Evolutionary conservation across 2,797 vertebrate genomes (phyloP).

Genomic region (Alca torda): DNA sequence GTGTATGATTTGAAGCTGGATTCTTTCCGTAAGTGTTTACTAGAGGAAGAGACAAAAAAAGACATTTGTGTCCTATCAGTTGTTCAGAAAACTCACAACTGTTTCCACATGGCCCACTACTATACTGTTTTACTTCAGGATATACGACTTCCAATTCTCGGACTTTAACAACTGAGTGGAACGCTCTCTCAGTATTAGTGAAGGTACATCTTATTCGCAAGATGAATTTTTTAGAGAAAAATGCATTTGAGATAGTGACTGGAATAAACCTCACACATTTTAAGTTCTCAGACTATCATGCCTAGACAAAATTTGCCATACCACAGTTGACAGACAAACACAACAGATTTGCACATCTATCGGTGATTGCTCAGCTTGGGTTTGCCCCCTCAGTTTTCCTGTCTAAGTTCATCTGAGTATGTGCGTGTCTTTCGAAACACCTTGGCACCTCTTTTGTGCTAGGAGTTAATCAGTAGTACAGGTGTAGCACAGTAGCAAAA

Average conservation of each 20-base stretch:
- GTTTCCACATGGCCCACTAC: slow-evolving; percentile 27
- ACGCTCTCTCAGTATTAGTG: not conserved
- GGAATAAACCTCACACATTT: not conserved
- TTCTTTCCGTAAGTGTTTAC: slow-evolving; percentile 54
- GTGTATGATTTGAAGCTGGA: slow-evolving; percentile 38
- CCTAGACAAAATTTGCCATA: not conserved
- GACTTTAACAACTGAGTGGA: not conserved
- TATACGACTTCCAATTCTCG: not conserved
- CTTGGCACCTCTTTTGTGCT: not conserved
- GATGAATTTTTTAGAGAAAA: not conserved
- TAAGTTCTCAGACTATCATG: not conserved
- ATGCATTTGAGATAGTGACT: not conserved
- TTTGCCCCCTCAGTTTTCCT: not conserved
- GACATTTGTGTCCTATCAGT: slow-evolving; percentile 45
- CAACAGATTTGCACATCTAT: not conserved
- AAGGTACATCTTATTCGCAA: not conserved
- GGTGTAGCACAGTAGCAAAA: not conserved
- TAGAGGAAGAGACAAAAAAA: slow-evolving; percentile 52
- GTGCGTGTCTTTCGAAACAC: not conserved
- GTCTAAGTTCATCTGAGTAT: not conserved
- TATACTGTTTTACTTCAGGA: not conserved
- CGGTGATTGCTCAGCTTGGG: not conserved
- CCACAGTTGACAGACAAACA: not conserved
- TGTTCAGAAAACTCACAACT: slow-evolving; percentile 36
- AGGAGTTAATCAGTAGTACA: not conserved